Conservation (phyloP, 2,797 vertebrate species). For the Fundulus diaphanus region DNA sequence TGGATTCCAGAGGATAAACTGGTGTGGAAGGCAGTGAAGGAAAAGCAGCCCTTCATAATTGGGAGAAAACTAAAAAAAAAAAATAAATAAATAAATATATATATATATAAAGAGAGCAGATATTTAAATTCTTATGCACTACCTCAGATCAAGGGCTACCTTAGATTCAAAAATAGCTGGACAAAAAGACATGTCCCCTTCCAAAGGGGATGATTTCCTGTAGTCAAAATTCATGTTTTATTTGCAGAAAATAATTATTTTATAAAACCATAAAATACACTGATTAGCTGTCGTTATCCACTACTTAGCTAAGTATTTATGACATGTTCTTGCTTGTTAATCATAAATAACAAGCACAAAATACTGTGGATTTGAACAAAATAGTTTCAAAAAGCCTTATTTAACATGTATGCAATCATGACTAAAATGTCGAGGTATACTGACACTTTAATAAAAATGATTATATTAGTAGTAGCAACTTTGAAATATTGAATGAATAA, state of each 20-base stretch:
- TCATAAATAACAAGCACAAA: background rate
- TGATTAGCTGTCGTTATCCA: background rate
- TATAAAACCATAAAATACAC: background rate
- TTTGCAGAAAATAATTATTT: background rate
- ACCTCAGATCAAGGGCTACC: background rate
- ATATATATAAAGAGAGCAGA: too few species aligned
- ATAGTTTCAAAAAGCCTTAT: too few species aligned
- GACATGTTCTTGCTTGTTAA: background rate
- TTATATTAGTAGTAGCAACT: too few species aligned
- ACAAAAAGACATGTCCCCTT: background rate
- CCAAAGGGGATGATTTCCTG: background rate
- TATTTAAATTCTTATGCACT: background rate
- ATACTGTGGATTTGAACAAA: background rate
- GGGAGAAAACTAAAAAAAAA: background rate
- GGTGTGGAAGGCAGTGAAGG: background rate
- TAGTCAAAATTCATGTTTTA: background rate
- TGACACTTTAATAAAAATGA: too few species aligned
- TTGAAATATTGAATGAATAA: too few species aligned
- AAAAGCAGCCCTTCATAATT: slow-evolving; percentile 5
- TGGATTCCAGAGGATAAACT: slow-evolving; percentile 7
- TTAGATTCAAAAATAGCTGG: background rate
- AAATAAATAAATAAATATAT: too few species aligned
- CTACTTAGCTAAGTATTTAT: background rate
- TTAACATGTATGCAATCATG: too few species aligned
- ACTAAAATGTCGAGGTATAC: too few species aligned